Percentiles rank a stretch among this genome's conserved stretches.
Conservation (phyloP, 1,140 invertebrate species). For the Drosophila quadrilineata region DNA sequence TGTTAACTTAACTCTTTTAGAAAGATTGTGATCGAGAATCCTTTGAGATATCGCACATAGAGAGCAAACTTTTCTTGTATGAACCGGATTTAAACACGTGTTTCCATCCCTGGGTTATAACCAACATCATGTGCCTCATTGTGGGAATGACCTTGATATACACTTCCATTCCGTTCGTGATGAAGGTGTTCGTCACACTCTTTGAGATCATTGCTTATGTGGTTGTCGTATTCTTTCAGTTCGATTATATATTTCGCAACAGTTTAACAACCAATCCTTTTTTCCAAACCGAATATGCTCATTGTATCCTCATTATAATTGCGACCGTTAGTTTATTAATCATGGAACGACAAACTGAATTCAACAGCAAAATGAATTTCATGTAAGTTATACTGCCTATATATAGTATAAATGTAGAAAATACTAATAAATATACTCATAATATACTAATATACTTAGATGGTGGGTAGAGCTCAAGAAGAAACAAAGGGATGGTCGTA, state of each 20-base stretch:
- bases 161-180: constrained; percentile 89
- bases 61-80: constrained; percentile 45
- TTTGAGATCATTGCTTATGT: constrained; percentile 86
- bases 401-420: neutral
- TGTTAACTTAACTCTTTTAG: constrained; percentile 9
- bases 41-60: constrained; percentile 26
- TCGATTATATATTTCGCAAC: constrained; percentile 82
- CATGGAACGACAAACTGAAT: constrained; percentile 93
- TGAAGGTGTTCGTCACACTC: constrained; percentile 88
- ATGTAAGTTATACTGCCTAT: constrained; percentile 44
- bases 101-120: constrained; percentile 88
- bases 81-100: constrained; percentile 61
- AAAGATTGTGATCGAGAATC: constrained; percentile 9
- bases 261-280: constrained; percentile 85
- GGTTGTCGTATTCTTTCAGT: constrained; percentile 85
- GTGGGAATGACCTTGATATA: constrained; percentile 91
- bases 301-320: constrained; percentile 86
- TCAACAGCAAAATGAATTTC: constrained; percentile 90
- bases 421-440: neutral
- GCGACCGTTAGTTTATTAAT: constrained; percentile 88
- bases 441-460: constrained; percentile 66
- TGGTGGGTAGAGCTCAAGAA: constrained; percentile 91
- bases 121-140: constrained; percentile 88
- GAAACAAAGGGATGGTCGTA: constrained; percentile 89
- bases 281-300: constrained; percentile 85